Evolutionary conservation across 2,113 vertebrate species (phyloP).

Genomic region (Oxyura jamaicensis): DNA sequence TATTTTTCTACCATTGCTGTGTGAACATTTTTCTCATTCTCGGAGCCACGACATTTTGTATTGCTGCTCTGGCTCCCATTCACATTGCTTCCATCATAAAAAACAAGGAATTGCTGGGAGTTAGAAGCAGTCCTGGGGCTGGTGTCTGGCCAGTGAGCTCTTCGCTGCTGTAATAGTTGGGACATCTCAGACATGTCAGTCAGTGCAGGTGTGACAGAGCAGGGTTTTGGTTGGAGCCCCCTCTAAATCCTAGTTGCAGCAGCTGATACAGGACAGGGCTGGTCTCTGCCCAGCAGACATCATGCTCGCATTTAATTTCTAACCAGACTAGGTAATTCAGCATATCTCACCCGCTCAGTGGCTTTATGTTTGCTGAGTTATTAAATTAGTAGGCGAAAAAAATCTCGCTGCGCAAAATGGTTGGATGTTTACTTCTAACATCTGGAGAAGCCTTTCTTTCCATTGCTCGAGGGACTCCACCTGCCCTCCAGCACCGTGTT

Average conservation of each 20-base stretch:
- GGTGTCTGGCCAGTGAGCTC: background rate
- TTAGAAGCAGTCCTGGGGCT: background rate
- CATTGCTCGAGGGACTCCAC: background rate
- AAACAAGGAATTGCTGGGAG: background rate
- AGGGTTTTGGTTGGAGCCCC: background rate
- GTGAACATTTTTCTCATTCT: conserved; percentile 9
- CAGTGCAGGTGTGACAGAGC: background rate
- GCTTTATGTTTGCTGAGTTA: background rate
- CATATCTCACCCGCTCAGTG: background rate
- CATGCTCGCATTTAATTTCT: background rate
- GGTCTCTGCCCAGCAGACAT: background rate
- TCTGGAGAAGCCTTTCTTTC: background rate
- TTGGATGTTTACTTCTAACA: background rate
- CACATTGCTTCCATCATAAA: background rate
- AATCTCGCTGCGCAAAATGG: background rate
- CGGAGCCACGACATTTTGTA: background rate
- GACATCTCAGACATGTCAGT: rapidly evolving
- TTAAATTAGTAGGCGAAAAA: background rate
- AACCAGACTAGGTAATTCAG: background rate
- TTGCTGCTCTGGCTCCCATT: background rate
- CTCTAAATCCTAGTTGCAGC: background rate
- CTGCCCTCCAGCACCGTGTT: background rate
- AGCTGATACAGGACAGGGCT: background rate
- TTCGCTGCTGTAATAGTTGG: background rate
- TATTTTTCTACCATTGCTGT: conserved; percentile 27